Percentiles rank a stretch among this genome's conserved stretches.
phyloP scores from a whole-genome alignment of 2,797 vertebrate genomes.

The Gypaetus barbatus region DNA sequence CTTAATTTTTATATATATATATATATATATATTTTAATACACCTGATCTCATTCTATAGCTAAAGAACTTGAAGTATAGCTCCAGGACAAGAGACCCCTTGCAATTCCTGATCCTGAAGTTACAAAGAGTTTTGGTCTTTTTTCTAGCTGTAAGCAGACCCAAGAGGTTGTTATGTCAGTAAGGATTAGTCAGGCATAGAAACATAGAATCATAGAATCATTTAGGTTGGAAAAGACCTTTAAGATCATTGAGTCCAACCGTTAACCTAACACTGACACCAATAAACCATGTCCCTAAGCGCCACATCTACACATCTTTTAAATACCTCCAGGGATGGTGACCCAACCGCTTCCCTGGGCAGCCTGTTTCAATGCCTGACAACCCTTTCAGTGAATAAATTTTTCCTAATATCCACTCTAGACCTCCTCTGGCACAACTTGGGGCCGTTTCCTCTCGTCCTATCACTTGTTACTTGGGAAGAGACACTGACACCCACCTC shows the following conservation, averaged over 20 bases:
- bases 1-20: not conserved
- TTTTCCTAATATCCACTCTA: not conserved
- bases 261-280: not conserved
- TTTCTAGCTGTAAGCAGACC: not conserved
- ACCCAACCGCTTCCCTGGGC: not conserved
- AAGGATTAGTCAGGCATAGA: not conserved
- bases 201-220: not conserved
- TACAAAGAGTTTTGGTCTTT: not conserved
- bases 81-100: not conserved
- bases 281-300: not conserved
- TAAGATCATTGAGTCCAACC: not conserved
- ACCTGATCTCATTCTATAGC: not conserved
- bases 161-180: not conserved
- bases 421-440: not conserved
- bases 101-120: not conserved
- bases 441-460: not conserved
- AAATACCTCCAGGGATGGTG: not conserved
- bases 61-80: not conserved
- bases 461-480: no score
- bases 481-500: no score
- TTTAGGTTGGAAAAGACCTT: not conserved
- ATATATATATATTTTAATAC: not conserved
- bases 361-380: not conserved
- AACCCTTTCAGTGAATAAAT: accelerated
- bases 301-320: not conserved